These are phyloP conservation scores for Chloroceryle inda DNA, from an alignment of 2,797 vertebrate species.

Conservation along the genomic window DNA sequence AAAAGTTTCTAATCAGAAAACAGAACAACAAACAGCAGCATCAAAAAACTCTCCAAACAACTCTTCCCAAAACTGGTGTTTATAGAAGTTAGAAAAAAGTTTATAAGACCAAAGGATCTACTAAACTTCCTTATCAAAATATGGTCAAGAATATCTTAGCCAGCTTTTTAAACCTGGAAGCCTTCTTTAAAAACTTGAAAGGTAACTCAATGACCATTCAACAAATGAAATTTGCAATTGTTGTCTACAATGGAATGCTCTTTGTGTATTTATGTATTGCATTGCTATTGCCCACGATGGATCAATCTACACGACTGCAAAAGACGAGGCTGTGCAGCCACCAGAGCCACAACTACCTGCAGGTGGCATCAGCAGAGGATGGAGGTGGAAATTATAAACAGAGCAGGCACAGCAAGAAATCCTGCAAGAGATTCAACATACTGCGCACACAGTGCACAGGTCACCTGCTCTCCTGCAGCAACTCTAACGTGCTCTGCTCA, in stretches of 20 bases:
- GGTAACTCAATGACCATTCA: background rate
- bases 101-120: background rate
- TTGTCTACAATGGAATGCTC: background rate
- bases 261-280: background rate
- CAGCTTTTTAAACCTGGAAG: background rate
- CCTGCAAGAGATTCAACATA: rapidly evolving
- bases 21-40: background rate
- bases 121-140: background rate
- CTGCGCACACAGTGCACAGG: background rate
- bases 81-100: background rate
- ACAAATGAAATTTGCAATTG: background rate
- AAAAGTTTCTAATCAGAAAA: background rate
- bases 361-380: background rate
- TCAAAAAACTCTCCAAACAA: background rate
- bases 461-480: background rate
- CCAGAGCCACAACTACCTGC: background rate
- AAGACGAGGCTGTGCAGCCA: background rate
- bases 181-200: background rate
- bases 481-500: background rate
- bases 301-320: background rate
- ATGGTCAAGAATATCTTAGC: background rate
- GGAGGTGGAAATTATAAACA: rapidly evolving
- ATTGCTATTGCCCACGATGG: background rate
- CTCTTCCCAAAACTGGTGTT: background rate
- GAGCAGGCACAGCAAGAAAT: background rate